Evolutionary conservation across 2,888 invertebrate species (phyloP).

Genomic region (Cephalotes varians): DNA sequence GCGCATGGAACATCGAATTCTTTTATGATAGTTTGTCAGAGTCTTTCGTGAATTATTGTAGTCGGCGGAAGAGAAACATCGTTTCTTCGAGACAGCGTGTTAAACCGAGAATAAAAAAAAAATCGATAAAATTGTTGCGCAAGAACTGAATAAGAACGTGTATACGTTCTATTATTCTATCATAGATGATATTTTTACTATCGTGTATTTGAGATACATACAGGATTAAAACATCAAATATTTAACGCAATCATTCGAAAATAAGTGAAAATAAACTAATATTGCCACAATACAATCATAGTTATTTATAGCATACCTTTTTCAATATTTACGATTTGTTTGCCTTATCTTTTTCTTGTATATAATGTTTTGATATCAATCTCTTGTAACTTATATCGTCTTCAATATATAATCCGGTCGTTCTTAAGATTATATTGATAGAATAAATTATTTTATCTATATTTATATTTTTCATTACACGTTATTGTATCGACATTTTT

Average conservation of each 20-base stretch:
- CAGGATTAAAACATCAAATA: background rate
- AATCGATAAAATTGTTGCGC: slow-evolving; percentile 29
- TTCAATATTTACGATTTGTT: background rate
- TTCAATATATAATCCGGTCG: background rate
- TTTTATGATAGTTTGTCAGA: slow-evolving; percentile 6
- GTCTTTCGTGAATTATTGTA: slow-evolving; percentile 19
- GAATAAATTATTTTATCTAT: slow-evolving; percentile 29
- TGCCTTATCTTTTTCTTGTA: background rate
- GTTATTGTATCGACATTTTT: background rate
- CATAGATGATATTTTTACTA: background rate
- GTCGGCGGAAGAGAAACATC: background rate
- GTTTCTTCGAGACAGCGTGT: slow-evolving; percentile 30
- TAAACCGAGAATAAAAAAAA: background rate
- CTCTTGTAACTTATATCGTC: background rate
- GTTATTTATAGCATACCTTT: background rate
- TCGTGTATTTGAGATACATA: background rate
- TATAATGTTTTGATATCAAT: too few relatives aligned
- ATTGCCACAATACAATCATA: background rate
- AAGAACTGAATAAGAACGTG: background rate
- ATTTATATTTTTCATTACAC: background rate
- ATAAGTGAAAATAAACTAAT: background rate
- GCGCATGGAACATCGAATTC: background rate
- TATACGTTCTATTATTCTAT: background rate
- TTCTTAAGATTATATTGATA: background rate
- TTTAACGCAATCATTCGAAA: background rate